These are phyloP conservation scores for Polia nebulosa DNA, from an alignment of 2,888 invertebrate species.

Conservation along the genomic window DNA sequence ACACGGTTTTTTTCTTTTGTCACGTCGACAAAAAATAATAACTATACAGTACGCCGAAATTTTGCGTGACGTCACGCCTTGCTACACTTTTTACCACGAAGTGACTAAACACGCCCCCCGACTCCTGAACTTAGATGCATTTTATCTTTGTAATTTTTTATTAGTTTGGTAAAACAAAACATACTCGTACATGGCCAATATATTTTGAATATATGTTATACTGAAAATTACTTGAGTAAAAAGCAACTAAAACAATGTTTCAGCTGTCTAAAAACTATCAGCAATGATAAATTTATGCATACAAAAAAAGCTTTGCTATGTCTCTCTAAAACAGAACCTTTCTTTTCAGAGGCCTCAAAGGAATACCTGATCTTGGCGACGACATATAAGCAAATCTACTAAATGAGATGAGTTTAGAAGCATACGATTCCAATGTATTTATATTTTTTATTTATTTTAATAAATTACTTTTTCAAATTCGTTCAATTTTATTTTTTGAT, in stretches of 20 bases:
- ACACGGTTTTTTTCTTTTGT: no score
- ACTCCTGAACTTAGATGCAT: no score
- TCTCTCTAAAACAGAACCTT: conserved; percentile 1
- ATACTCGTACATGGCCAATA: no score
- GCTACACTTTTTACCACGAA: no score
- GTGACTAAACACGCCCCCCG: no score
- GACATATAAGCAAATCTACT: conserved; percentile 68
- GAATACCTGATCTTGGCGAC: conserved; percentile 86
- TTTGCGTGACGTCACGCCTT: no score
- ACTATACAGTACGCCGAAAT: no score
- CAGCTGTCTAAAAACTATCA: neutral
- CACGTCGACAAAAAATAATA: no score
- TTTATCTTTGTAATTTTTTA: no score
- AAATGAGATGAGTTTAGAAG: conserved; percentile 3
- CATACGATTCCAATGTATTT: conserved; percentile 21
- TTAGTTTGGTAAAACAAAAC: no score
- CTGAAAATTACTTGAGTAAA: neutral
- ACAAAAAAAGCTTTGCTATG: neutral
- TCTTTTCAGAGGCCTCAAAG: conserved; percentile 85
- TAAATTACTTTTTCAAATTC: conserved; percentile 36
- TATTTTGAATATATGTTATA: no score
- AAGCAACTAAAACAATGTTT: neutral
- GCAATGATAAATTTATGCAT: neutral
- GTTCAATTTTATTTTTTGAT: conserved; percentile 11
- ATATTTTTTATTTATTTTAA: conserved; percentile 22